Conservation (phyloP, 2,888 invertebrate species). For the Melanophora roralis region DNA sequence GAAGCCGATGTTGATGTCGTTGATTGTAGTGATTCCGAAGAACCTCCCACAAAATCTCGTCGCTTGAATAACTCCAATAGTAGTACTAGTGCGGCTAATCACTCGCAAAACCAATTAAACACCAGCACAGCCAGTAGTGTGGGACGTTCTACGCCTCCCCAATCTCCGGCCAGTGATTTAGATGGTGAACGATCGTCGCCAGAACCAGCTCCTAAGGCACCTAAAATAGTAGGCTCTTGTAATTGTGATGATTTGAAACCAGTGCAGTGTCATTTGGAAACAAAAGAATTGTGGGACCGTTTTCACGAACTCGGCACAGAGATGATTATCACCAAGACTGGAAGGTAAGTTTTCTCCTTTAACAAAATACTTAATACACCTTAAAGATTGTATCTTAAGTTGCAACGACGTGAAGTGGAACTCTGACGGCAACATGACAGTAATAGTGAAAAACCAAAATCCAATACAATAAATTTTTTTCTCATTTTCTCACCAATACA, state of each 20-base stretch:
- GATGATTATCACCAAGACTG: slow-evolving; percentile 99
- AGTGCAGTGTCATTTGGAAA: slow-evolving; percentile 94
- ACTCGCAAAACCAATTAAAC: slow-evolving; percentile 67
- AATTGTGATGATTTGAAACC: slow-evolving; percentile 89
- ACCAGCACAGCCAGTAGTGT: slow-evolving; percentile 73
- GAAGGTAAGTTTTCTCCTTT: too few species aligned
- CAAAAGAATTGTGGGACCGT: slow-evolving; percentile 97
- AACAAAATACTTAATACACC: slow-evolving; percentile 48
- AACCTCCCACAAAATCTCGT: slow-evolving; percentile 73
- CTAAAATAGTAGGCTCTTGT: slow-evolving; percentile 82
- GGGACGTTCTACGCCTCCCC: slow-evolving; percentile 76
- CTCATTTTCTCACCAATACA: too few species aligned
- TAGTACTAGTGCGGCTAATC: slow-evolving; percentile 64
- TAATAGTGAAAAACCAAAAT: too few species aligned
- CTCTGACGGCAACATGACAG: too few species aligned
- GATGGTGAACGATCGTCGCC: slow-evolving; percentile 75
- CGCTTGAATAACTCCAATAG: slow-evolving; percentile 67
- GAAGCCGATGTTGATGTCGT: slow-evolving; percentile 85
- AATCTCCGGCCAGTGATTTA: slow-evolving; percentile 76
- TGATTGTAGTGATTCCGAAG: slow-evolving; percentile 83
- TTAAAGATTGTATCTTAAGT: too few species aligned
- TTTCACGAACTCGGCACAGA: slow-evolving; percentile 96
- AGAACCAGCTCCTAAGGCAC: slow-evolving; percentile 77
- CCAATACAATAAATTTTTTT: too few species aligned
- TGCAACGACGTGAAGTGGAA: too few species aligned